These are phyloP conservation scores for Salvelinus sp. DNA, from an alignment of 2,113 vertebrate species.

Conservation along the genomic window DNA sequence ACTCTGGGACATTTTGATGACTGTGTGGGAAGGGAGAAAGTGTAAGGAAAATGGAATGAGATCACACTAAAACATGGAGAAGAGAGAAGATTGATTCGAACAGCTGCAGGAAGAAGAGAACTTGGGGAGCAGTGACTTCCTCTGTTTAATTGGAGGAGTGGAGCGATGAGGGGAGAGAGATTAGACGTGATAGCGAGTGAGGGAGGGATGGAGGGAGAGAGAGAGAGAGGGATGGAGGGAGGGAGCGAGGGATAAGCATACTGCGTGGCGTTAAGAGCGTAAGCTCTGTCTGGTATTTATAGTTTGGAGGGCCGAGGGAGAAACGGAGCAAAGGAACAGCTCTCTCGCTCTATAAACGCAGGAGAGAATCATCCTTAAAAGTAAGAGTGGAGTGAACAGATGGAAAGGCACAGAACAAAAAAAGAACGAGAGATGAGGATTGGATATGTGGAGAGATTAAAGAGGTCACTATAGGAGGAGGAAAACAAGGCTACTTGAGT, in stretches of 20 bases:
- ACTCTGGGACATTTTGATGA: too few relatives aligned
- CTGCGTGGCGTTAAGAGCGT: constrained; percentile 59
- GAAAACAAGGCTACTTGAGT: neutral
- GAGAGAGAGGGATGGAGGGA: constrained; percentile 27
- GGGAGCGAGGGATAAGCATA: constrained; percentile 51
- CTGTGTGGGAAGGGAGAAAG: neutral
- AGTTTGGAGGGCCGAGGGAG: constrained; percentile 50
- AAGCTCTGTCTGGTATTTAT: constrained; percentile 73
- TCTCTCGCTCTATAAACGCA: constrained; percentile 1
- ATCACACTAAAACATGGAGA: neutral
- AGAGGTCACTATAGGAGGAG: neutral
- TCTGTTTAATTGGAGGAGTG: constrained; percentile 6
- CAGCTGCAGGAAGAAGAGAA: neutral
- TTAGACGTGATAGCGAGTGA: constrained; percentile 38
- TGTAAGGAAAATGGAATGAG: neutral
- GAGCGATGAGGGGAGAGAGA: constrained; percentile 28
- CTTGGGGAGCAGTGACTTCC: constrained; percentile 11
- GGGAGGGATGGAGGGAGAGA: constrained; percentile 23
- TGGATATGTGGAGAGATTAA: constrained; percentile 8
- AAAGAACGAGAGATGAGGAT: neutral
- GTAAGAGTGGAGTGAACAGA: neutral
- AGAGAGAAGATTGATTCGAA: neutral
- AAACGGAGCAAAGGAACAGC: constrained; percentile 27
- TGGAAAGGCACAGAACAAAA: neutral
- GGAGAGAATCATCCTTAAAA: constrained; percentile 9